Evolutionary conservation across 2,888 invertebrate species (phyloP).

Genomic region (Drosophila mulleri): DNA sequence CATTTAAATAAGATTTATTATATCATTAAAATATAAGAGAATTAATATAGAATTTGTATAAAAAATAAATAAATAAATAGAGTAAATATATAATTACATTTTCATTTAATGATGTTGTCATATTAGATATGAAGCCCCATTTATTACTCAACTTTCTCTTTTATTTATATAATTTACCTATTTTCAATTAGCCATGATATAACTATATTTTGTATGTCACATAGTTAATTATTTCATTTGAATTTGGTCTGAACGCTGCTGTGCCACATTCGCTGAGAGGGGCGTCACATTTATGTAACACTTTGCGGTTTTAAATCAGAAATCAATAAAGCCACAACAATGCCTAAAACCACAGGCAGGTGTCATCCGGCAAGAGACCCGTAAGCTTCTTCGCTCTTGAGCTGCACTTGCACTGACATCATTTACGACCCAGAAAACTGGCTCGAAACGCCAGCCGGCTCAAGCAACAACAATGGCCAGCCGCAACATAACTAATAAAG

Average conservation of each 20-base stretch:
- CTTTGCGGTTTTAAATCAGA: constrained; percentile 26
- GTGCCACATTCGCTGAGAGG: neutral
- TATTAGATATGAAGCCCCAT: no score
- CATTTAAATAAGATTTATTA: no score
- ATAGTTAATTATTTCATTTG: neutral
- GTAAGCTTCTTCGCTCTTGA: constrained; percentile 42
- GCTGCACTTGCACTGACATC: constrained; percentile 38
- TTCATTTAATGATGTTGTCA: no score
- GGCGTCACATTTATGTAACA: constrained; percentile 8
- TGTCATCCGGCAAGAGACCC: constrained; percentile 43
- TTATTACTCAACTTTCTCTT: no score
- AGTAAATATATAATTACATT: no score
- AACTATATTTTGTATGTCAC: neutral
- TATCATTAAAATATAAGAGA: no score
- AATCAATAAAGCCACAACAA: constrained; percentile 74
- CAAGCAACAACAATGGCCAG: constrained; percentile 3
- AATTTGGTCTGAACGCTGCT: neutral
- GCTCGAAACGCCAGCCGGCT: constrained; percentile 19
- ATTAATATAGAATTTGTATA: no score
- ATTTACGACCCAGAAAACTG: constrained; percentile 34
- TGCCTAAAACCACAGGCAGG: constrained; percentile 52
- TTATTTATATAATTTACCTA: no score
- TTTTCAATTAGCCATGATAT: neutral
- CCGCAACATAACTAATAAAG: constrained; percentile 8
- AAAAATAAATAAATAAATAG: no score